phyloP scores from a whole-genome alignment of 2,888 invertebrate species.

The Calameuta pallipes region DNA sequence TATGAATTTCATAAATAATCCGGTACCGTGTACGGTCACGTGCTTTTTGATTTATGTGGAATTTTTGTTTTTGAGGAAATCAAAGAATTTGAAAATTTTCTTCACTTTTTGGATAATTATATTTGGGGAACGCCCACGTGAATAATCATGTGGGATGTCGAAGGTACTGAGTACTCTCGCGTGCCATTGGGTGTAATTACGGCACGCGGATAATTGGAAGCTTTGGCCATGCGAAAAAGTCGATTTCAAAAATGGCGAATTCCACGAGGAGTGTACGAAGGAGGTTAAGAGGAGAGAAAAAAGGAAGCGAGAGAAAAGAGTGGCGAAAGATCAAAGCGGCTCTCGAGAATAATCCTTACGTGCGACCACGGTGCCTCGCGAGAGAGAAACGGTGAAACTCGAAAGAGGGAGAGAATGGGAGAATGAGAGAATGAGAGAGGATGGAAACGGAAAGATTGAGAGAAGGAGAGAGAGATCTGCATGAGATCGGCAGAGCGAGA shows the following conservation, averaged over 20 bases:
- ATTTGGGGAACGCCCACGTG: neutral
- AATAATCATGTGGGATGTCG: neutral
- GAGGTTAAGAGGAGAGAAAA: constrained; percentile 33
- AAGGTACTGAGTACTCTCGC: neutral
- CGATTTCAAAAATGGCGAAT: constrained; percentile 13
- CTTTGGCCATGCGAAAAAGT: neutral
- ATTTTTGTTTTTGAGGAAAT: neutral
- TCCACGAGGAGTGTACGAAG: constrained; percentile 2
- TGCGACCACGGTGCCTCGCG: constrained; percentile 26
- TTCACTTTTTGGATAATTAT: neutral
- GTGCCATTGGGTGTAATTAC: neutral
- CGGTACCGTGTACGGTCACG: neutral
- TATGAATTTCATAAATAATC: neutral
- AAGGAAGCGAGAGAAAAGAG: neutral
- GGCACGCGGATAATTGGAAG: neutral
- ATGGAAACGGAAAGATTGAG: constrained; percentile 10
- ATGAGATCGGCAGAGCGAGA: neutral
- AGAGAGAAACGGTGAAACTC: constrained; percentile 18
- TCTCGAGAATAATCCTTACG: constrained; percentile 43
- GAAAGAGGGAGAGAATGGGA: constrained; percentile 18
- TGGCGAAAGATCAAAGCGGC: constrained; percentile 49
- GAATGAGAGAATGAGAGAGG: constrained; percentile 14
- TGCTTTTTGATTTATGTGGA: neutral
- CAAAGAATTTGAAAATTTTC: neutral
- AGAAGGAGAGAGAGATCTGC: constrained; percentile 18